These are phyloP conservation scores for Caenorhabditis remanei DNA, from an alignment of 1,140 invertebrate species.

Conservation along the genomic window DNA sequence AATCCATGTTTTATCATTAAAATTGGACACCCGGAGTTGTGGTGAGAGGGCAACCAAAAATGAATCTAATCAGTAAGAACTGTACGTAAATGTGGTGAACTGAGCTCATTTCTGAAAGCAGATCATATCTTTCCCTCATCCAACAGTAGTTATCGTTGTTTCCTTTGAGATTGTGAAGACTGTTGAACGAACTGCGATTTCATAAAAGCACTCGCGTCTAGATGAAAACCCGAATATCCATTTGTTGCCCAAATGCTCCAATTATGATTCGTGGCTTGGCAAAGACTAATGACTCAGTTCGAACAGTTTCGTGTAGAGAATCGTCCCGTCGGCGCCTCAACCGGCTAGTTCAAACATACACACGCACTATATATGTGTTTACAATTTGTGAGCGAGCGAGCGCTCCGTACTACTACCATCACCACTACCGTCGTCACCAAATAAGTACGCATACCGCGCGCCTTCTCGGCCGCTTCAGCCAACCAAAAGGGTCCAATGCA, in stretches of 20 bases:
- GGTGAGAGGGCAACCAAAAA: background rate
- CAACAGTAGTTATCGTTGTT: no score
- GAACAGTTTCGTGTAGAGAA: constrained; percentile 21
- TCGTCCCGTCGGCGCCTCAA: background rate
- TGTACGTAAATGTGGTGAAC: no score
- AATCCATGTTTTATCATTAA: no score
- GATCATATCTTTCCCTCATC: no score
- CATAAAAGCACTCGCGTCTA: no score
- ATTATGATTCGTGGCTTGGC: background rate
- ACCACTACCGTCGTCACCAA: constrained; percentile 1
- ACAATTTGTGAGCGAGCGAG: constrained; percentile 14
- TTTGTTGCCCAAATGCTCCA: no score
- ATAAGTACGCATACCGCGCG: constrained; percentile 36
- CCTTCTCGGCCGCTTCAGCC: constrained; percentile 33
- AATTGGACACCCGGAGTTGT: background rate
- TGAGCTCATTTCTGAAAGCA: no score
- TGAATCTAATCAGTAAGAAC: no score
- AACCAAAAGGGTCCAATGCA: background rate
- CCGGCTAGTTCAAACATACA: constrained; percentile 38
- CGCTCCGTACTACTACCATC: constrained; percentile 35
- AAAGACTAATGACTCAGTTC: constrained; percentile 34
- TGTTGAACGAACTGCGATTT: background rate
- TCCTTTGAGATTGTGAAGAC: no score
- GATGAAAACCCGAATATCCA: no score
- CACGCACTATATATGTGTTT: constrained; percentile 51